Percentiles rank a stretch among this genome's conserved stretches.
Conservation (phyloP, 2,113 vertebrate species). For the Cercocebus atys region DNA sequence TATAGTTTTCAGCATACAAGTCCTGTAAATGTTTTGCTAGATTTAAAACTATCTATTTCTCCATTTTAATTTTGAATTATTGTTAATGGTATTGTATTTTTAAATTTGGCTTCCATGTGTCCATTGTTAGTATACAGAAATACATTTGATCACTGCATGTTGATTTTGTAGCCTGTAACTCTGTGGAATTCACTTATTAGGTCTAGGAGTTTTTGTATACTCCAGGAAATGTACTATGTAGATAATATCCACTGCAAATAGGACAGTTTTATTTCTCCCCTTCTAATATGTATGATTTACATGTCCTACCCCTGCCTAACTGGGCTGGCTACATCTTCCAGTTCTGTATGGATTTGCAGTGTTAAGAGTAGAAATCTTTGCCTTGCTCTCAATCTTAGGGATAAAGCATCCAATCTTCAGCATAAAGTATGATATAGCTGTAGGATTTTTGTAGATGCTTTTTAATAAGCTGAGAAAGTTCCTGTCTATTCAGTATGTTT, state of each 20-base stretch:
- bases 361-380: background rate
- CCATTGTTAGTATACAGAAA: background rate
- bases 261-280: background rate
- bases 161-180: background rate
- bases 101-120: background rate
- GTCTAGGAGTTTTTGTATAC: background rate
- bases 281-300: background rate
- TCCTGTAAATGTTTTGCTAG: background rate
- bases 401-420: background rate
- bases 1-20: background rate
- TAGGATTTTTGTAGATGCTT: background rate
- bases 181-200: background rate
- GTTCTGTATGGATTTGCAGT: background rate
- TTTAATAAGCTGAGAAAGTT: background rate
- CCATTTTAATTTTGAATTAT: background rate
- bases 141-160: background rate
- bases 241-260: background rate
- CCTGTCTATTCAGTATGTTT: background rate
- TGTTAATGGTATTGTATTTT: background rate
- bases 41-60: background rate
- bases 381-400: background rate
- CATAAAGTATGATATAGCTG: background rate
- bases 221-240: background rate
- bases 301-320: background rate
- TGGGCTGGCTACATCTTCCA: background rate